These are phyloP conservation scores for Tillus elongatus DNA, from an alignment of 2,888 invertebrate genomes.

Conservation along the genomic window DNA sequence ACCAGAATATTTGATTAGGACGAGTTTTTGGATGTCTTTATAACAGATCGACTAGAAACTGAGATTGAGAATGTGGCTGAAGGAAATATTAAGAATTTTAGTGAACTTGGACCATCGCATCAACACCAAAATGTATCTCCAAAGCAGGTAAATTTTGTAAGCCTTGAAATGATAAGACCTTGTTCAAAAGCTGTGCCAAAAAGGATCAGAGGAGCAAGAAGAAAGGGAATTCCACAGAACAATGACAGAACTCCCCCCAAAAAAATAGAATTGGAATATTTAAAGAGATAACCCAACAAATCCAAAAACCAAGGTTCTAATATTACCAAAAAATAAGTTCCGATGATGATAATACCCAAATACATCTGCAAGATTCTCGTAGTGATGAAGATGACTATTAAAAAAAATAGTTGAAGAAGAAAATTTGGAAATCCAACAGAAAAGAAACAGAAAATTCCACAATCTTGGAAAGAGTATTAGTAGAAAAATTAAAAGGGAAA, in stretches of 20 bases:
- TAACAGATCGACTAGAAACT: too few relatives aligned
- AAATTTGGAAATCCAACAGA: neutral
- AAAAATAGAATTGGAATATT: neutral
- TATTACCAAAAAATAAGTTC: conserved; percentile 1
- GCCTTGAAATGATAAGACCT: too few relatives aligned
- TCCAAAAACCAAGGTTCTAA: neutral
- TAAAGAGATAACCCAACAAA: neutral
- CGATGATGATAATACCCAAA: conserved; percentile 1
- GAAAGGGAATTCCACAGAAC: too few relatives aligned
- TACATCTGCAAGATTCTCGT: neutral
- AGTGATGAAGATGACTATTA: conserved; percentile 1
- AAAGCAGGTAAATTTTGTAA: too few relatives aligned
- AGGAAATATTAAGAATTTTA: too few relatives aligned
- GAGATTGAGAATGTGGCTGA: too few relatives aligned
- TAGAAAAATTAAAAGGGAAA: neutral
- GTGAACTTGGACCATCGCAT: too few relatives aligned
- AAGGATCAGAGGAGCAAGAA: too few relatives aligned
- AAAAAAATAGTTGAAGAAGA: conserved; percentile 1
- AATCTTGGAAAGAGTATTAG: neutral
- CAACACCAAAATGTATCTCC: too few relatives aligned
- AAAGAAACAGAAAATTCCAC: neutral
- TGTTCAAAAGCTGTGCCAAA: too few relatives aligned
- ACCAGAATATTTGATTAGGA: conserved; percentile 14
- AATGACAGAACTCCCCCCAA: neutral
- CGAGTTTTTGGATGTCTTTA: conserved; percentile 13